These are phyloP conservation scores for Origma solitaria DNA, from an alignment of 2,113 vertebrate species.

Conservation along the genomic window DNA sequence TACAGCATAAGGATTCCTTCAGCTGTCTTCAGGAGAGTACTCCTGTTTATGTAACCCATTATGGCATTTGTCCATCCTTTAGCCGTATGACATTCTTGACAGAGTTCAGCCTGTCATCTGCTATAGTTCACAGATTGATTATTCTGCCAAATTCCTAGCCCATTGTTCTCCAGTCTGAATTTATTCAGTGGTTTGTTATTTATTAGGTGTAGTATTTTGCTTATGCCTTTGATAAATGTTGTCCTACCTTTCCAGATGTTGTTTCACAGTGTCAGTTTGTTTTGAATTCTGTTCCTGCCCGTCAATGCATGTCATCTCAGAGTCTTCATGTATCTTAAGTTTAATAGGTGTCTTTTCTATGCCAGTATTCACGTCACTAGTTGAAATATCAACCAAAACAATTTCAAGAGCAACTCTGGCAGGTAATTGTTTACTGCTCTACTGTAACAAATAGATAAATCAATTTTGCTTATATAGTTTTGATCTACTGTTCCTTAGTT, in stretches of 20 bases:
- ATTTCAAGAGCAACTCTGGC: neutral
- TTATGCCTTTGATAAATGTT: neutral
- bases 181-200: neutral
- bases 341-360: neutral
- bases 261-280: neutral
- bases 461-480: neutral
- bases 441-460: neutral
- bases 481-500: neutral
- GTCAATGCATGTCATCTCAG: neutral
- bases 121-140: neutral
- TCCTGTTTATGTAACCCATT: neutral
- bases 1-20: neutral
- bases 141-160: neutral
- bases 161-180: neutral
- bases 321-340: neutral
- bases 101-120: neutral
- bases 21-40: neutral
- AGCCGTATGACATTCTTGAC: neutral
- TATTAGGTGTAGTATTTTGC: neutral
- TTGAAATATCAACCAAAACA: neutral
- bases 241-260: neutral
- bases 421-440: neutral
- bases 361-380: neutral
- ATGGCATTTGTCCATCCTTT: neutral
- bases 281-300: neutral